A percentile compares a stretch with the other conserved stretches of the same genome.
Evolutionary conservation across 2,113 vertebrate species (phyloP).

Genomic region (Pterocles gutturalis): DNA sequence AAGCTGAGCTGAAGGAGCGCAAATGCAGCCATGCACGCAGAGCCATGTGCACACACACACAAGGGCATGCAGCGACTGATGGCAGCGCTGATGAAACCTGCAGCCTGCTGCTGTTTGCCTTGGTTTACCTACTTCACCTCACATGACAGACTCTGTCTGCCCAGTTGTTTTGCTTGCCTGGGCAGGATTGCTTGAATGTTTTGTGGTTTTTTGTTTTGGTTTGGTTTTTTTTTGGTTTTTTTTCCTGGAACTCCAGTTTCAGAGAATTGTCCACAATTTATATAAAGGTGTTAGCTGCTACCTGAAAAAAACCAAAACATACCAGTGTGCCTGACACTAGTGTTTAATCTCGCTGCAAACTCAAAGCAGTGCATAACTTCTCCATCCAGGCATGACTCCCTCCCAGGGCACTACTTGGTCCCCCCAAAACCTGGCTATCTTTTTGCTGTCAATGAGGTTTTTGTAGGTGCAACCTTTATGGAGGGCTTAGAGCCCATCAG

Average conservation of each 20-base stretch:
- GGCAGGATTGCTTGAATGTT: background rate
- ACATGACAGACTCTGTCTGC: background rate
- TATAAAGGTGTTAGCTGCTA: background rate
- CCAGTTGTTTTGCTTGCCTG: background rate
- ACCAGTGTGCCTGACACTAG: fast-evolving
- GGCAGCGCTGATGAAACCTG: background rate
- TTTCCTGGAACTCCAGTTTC: background rate
- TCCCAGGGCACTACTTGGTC: background rate
- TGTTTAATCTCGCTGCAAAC: background rate
- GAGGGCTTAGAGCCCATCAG: background rate
- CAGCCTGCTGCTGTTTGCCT: background rate
- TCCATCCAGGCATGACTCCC: fast-evolving
- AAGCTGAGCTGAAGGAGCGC: background rate
- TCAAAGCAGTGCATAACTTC: background rate
- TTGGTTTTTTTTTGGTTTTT: background rate
- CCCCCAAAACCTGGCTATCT: background rate
- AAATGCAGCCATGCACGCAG: fast-evolving
- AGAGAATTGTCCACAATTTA: background rate
- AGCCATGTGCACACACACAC: background rate
- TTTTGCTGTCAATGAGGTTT: background rate
- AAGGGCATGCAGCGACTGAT: fast-evolving
- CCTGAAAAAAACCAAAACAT: background rate
- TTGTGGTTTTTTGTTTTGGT: no score
- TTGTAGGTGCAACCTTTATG: background rate
- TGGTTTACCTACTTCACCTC: background rate